Evolutionary conservation across 2,797 vertebrate genomes (phyloP).

Genomic region (Sardinella longiceps): DNA sequence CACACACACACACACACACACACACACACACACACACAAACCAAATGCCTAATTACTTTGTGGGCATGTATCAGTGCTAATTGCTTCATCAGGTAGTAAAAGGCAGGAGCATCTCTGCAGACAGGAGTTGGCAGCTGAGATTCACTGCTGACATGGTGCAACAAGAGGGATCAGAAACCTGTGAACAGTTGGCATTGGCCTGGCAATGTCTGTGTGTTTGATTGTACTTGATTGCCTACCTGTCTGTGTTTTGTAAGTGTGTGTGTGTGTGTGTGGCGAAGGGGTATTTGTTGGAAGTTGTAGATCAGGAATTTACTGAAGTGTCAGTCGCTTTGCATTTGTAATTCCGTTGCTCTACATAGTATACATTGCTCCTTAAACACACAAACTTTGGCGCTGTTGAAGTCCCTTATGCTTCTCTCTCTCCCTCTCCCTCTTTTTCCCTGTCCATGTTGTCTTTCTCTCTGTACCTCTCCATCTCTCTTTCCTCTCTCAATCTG

Average conservation of each 20-base stretch:
- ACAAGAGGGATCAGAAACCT: neutral
- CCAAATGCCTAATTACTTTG: conserved; percentile 30
- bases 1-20: neutral
- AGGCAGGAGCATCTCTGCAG: conserved; percentile 34
- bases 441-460: neutral
- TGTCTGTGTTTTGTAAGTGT: conserved; percentile 20
- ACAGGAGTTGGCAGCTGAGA: neutral
- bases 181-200: neutral
- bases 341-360: neutral
- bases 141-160: neutral
- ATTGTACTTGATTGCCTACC: neutral
- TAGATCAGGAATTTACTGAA: neutral
- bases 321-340: conserved; percentile 17
- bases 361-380: neutral
- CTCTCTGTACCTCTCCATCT: neutral
- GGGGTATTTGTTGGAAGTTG: neutral
- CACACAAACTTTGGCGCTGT: neutral
- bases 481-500: neutral
- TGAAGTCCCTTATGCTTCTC: neutral
- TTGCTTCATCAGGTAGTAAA: conserved; percentile 45
- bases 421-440: neutral
- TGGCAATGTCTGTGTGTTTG: neutral
- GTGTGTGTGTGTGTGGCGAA: neutral
- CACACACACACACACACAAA: neutral
- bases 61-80: conserved; percentile 31